Base-by-base conservation (phyloP, 1,140 invertebrate genomes). In the Aethina tumida region DNA sequence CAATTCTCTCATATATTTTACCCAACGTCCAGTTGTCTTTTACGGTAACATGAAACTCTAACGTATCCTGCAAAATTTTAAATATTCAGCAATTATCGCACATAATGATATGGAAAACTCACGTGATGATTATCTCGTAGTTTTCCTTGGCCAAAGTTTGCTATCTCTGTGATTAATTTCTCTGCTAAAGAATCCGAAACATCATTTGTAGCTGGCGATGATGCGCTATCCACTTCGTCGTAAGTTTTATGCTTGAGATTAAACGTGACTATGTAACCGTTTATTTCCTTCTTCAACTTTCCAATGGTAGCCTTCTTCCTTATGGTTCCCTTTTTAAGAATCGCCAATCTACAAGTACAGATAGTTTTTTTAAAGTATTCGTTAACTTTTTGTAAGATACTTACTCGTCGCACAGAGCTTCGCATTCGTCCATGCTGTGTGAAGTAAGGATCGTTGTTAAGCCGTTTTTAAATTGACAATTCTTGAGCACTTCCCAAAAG, bases 371-470 rank as follows among this genome's bases (percentile, higher is more conserved):
- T 22, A n/a, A 30, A 14, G 21, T 12, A 12, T n/a, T 35, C 25
- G 22, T 14, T 13, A 30, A 17, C 12, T 21, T 21, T 10, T 35
- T 18, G 20, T 21, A 14, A 21, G n/a, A 35, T 9, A 49, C 41
- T 43, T 51, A 60, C 53, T 52, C 66, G 25, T 73, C 68, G 49
- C 84, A 89, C 2, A 88, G 64, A 6, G 76, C 73, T 59, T 88
- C 84, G 63, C 81, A 86, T 68, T 94, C 89, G 61, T 90, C 86
- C 86, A 93, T 90, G 48, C 84, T 76, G 41, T 76, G 74, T 5
- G 73, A 75, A 5, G 73, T 76, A 7, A 77, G 50, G 37, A 77
- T 65, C 49, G 76, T 68, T 10, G 70, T 66, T 9, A 30, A 17
- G 36, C 70, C 63, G 19, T 67, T 67, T 28, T 51, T 42, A 15